Percentiles rank a stretch among this genome's conserved stretches.
Evolutionary conservation across 2,113 vertebrate species (phyloP).

Genomic region (rabbit (Oryctolagus cuniculus)): mOryCun1.1 NC_091441.1:25835501-25836000

Average conservation of each 20-base stretch:
- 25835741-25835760: not conserved
- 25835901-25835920: not conserved
- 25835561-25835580: not conserved
- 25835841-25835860: not conserved
- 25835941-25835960: not conserved
- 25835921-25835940: not conserved
- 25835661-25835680: not conserved
- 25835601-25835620: not conserved
- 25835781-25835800: not conserved
- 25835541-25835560: too few relatives aligned
- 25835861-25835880: not conserved
- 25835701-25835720: not conserved
- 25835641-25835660: not conserved
- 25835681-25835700: constrained; percentile 32
- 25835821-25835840: not conserved
- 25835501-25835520: too few relatives aligned
- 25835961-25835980: constrained; percentile 32
- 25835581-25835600: not conserved
- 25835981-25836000: constrained; percentile 72
- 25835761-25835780: not conserved
- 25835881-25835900: not conserved
- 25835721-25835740: not conserved
- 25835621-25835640: not conserved
- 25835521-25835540: too few relatives aligned
- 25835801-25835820: not conserved